Evolutionary conservation across 2,797 vertebrate species (phyloP).

Genomic region (Apogon talboti): DNA sequence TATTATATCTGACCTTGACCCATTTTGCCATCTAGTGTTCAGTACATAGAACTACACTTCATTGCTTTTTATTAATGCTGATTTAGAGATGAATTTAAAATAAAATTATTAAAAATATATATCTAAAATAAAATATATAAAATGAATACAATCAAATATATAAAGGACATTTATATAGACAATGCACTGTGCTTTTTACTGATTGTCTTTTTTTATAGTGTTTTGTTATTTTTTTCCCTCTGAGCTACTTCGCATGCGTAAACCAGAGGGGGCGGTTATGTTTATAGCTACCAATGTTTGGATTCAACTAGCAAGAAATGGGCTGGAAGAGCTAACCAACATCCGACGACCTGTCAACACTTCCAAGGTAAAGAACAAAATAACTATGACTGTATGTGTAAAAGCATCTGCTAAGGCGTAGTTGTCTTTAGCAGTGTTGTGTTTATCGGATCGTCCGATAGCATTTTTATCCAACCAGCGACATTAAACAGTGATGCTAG

Average conservation of each 20-base stretch:
- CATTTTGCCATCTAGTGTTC: constrained; percentile 63
- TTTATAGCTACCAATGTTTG: constrained; percentile 40
- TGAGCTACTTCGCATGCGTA: constrained; percentile 55
- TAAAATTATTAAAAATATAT: too few species aligned
- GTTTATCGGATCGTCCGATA: neutral
- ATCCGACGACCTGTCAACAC: neutral
- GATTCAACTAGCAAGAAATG: too few species aligned
- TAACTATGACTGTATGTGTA: neutral
- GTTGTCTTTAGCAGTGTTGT: neutral
- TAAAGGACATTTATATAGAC: too few species aligned
- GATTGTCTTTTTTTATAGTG: too few species aligned
- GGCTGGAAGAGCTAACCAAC: constrained; percentile 12
- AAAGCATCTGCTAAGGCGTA: neutral
- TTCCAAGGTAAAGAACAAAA: constrained; percentile 43
- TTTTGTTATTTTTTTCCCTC: too few species aligned
- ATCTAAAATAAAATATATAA: too few species aligned
- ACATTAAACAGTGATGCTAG: constrained; percentile 18
- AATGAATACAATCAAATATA: too few species aligned
- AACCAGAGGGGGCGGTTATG: neutral
- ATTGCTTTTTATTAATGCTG: too few species aligned
- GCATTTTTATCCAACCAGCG: neutral
- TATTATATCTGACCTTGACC: constrained; percentile 1
- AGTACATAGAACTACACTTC: constrained; percentile 24
- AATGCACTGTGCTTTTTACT: too few species aligned
- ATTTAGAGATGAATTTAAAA: too few species aligned